Percentiles rank a stretch among this genome's conserved stretches.
phyloP scores from a whole-genome alignment of 2,113 vertebrate genomes.

The Cariama cristata region DNA sequence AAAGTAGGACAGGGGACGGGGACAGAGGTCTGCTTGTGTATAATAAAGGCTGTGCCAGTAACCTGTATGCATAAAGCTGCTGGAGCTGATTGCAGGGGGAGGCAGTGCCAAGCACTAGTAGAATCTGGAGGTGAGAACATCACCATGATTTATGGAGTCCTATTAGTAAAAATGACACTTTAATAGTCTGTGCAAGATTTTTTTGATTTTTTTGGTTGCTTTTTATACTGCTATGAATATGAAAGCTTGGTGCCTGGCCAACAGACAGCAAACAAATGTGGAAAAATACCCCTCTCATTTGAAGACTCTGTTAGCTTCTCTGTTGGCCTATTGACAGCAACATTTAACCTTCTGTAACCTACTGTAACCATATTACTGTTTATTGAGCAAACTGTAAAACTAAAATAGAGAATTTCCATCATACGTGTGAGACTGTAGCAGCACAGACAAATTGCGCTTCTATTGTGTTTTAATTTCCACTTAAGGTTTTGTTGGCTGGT shows the following conservation, averaged over 20 bases:
- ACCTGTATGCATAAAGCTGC: neutral
- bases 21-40: neutral
- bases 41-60: neutral
- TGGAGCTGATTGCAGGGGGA: neutral
- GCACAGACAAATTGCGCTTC: neutral
- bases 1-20: neutral
- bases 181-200: neutral
- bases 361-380: neutral
- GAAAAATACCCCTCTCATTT: neutral
- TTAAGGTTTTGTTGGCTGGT: neutral
- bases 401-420: neutral
- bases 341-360: constrained; percentile 10
- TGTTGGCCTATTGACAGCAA: neutral
- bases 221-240: constrained; percentile 13
- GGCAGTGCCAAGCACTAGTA: neutral
- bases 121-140: neutral
- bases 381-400: neutral
- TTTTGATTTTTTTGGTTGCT: neutral
- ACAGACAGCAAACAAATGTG: neutral
- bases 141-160: constrained; percentile 24
- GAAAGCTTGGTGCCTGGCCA: constrained; percentile 3
- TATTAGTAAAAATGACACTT: constrained; percentile 1
- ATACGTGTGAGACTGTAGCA: neutral
- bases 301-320: neutral
- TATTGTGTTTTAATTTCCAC: neutral